Conservation (phyloP, 2,888 invertebrate species). For the Rhabditophanes sp. region DNA sequence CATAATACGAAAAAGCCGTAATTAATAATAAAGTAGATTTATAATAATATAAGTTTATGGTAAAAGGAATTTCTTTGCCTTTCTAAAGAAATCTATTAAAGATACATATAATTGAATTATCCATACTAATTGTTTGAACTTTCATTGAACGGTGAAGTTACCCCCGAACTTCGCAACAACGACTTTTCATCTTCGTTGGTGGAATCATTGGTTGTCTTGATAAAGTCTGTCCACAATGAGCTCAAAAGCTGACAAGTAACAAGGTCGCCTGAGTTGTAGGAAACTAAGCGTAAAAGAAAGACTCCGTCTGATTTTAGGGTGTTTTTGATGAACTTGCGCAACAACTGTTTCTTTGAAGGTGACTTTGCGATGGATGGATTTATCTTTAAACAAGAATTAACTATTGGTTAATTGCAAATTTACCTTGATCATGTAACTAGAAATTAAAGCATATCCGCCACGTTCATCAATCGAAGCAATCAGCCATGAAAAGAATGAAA, state of each 20-base stretch:
- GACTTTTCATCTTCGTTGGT: too few species aligned
- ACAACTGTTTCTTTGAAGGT: slow-evolving; percentile 3
- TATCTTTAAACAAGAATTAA: slow-evolving; percentile 7
- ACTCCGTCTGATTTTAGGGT: slow-evolving; percentile 35
- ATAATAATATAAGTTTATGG: too few species aligned
- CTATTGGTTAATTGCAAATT: slow-evolving; percentile 7
- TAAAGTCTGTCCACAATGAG: slow-evolving; percentile 29
- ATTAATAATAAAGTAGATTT: too few species aligned
- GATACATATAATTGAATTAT: too few species aligned
- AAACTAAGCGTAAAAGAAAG: slow-evolving; percentile 29
- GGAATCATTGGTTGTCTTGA: too few species aligned
- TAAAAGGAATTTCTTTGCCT: too few species aligned
- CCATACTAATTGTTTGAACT: too few species aligned
- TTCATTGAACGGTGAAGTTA: too few species aligned
- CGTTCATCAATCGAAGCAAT: slow-evolving; percentile 8
- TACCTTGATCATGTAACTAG: slow-evolving; percentile 24
- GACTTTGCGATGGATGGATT: slow-evolving; percentile 22
- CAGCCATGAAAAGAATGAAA: slow-evolving; percentile 26
- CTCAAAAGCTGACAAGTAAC: slow-evolving; percentile 24
- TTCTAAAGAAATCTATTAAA: too few species aligned
- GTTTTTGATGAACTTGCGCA: slow-evolving; percentile 21
- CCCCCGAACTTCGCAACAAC: too few species aligned
- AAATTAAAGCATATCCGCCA: slow-evolving; percentile 12
- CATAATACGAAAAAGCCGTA: too few species aligned
- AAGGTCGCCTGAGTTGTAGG: slow-evolving; percentile 25